Percentiles rank a stretch among this genome's conserved stretches.
Conservation (phyloP, 2,113 vertebrate species). For the Corapipo altera region DNA sequence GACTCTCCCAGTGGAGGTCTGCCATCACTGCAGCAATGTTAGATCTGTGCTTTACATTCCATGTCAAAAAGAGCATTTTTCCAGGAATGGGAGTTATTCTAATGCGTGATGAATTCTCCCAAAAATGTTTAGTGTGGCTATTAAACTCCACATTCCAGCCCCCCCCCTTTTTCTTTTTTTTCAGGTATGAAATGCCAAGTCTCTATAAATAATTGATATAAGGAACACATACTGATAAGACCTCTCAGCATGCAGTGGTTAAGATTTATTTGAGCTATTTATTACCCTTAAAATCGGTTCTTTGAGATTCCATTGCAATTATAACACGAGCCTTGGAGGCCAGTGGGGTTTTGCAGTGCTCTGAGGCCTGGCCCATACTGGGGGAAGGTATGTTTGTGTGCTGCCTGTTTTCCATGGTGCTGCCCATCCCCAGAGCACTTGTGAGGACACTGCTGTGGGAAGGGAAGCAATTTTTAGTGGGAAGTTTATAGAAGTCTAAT, state of each 20-base stretch:
- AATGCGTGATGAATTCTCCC: constrained; percentile 59
- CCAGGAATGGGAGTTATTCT: constrained; percentile 61
- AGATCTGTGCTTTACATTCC: constrained; percentile 34
- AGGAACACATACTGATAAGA: constrained; percentile 70
- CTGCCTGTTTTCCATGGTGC: constrained; percentile 37
- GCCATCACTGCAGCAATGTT: constrained; percentile 34
- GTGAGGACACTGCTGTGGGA: constrained; percentile 45
- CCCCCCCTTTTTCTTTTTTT: background rate
- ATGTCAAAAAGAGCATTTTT: constrained; percentile 46
- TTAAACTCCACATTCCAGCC: constrained; percentile 59
- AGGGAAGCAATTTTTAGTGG: constrained; percentile 34
- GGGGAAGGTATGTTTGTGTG: constrained; percentile 59
- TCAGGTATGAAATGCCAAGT: constrained; percentile 67
- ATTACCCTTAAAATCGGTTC: constrained; percentile 72
- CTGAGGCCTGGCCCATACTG: constrained; percentile 49
- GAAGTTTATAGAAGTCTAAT: constrained; percentile 41
- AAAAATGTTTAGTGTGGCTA: constrained; percentile 68
- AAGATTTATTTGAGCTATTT: constrained; percentile 77
- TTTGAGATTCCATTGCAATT: constrained; percentile 77
- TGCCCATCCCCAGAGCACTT: constrained; percentile 30
- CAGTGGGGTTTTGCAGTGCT: constrained; percentile 59
- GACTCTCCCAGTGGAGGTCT: constrained; percentile 7
- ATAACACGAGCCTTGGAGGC: constrained; percentile 68
- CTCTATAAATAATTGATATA: constrained; percentile 76
- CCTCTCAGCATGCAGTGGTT: constrained; percentile 65